Evolutionary conservation across 1,140 invertebrate genomes (phyloP), one percentile per base, ranked within the genome.

Genomic region (Drosophila santomea): DNA sequence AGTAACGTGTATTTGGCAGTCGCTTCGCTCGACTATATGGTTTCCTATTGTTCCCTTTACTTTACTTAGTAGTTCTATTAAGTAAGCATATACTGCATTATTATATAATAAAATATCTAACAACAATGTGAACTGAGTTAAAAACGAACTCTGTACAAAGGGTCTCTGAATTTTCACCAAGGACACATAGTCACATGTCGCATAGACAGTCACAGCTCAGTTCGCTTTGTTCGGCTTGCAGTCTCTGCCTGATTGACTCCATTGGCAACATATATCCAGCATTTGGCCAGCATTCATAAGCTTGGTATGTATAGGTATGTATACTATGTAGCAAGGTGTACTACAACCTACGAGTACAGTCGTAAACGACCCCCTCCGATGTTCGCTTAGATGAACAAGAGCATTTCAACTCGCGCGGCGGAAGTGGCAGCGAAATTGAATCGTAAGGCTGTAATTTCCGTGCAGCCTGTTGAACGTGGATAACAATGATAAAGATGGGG

Each of bases 381-480:
- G 67, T 80, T 76, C 64, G 56, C 32, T 72, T 75, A 64, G 51
- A 63, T 54, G 78, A 88, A 79, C 66, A 88, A 86, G 32, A 36
- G 67, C 59, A 80, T 80, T 88, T 88, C 72, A 76, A 82, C 83
- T 74, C 83, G 79, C 67, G 71, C 81, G 51, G 58, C 83, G 83
- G 83, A 88, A 88, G 83, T 88, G 83, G 67, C 83, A 74, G 64
- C 71, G 72, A 90, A 90, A 90, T 82, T 90, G 76, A 90, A 90
- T 90, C 78, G 86, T 81, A 77, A 77, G 73, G 64, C 79, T 86
- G 82, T 90, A 90, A 90, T 90, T 90, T 90, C 81, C 85, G 86
- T 78, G 75, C 66, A 66, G 39, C 51, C 41, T 74, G 36, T 54
- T 79, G 64, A 32, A 50, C 48, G 68, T 57, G 68, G 64, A 58